Evolutionary conservation across 37 sponge, comb jelly and placozoan genomes (phyloP), one percentile per base, ranked within the genome.

Genomic region (Theonella swinhoei): DNA sequence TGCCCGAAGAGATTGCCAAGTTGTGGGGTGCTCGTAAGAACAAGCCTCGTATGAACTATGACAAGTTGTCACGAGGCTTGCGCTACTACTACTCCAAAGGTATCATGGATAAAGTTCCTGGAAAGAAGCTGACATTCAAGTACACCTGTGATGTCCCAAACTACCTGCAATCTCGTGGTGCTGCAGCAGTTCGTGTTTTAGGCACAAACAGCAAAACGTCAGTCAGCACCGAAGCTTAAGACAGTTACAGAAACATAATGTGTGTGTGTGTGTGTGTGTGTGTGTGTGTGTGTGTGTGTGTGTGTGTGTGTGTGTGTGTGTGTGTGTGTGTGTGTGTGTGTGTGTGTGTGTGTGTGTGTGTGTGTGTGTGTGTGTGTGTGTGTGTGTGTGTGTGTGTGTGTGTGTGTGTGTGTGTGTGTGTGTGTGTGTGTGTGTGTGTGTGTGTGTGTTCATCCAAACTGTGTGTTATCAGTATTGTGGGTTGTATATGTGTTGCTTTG

Each of bases 41-140:
- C 89, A 91, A 91, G 70, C 89, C 91, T 14, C 82, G 90, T 8
- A 94, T 94, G 95, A 95, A 92, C 78, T 95, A 92, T 34, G 95
- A 95, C 68, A 95, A 95, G 43, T 69, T 95, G n/a, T 92, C 93
- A 47, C 87, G 95, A 8, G 95, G 88, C 31, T 78, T 95, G 33
- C 85, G 95, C 17, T 95, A 95, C 80, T 95, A 95, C 78, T 95
- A 95, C 74, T 76, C 73, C 78, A 95, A 95, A 54, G 90, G 88
- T 1, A 95, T 95, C 70, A 88, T 95, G 89, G 91, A 94, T 68
- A 94, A 91, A 42, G 95, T 94, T 20, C 95, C 88, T 0, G 95
- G 95, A 43, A 94, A 87, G 80, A 93, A 89, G 43, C 79, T 89
- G n/a, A 93, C 94, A 23, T 89, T 83, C 76, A 88, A 88, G 70